Percentiles rank a stretch among this genome's conserved stretches.
These are phyloP conservation scores for Anthonomus grandis DNA, from an alignment of 1,140 invertebrate genomes.

Conservation along the genomic window DNA sequence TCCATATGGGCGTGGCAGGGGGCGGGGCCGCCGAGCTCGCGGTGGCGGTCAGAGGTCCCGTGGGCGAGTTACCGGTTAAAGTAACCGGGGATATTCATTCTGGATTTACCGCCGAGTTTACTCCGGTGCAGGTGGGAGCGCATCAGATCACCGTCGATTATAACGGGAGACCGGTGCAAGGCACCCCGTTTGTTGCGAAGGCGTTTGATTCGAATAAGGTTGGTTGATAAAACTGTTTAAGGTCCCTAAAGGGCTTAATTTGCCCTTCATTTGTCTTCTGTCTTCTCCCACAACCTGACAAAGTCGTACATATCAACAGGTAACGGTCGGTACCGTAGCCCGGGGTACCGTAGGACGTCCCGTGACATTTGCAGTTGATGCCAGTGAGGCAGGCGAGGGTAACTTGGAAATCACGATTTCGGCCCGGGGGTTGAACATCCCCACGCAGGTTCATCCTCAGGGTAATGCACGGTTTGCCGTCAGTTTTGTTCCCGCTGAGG, in stretches of 20 bases:
- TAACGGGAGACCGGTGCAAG: constrained; percentile 80
- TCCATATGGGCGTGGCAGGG: constrained; percentile 86
- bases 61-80: constrained; percentile 78
- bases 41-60: constrained; percentile 79
- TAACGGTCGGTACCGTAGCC: constrained; percentile 80
- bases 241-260: no score
- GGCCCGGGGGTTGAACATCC: constrained; percentile 88
- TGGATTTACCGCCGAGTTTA: constrained; percentile 88
- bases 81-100: constrained; percentile 84
- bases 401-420: constrained; percentile 97
- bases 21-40: constrained; percentile 82
- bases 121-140: constrained; percentile 82
- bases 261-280: no score
- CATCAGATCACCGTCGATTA: constrained; percentile 80
- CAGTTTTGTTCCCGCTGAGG: constrained; percentile 90
- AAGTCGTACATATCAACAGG: constrained; percentile 49
- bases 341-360: constrained; percentile 78
- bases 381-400: constrained; percentile 94
- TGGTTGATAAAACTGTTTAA: no score
- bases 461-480: constrained; percentile 88
- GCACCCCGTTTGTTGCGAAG: constrained; percentile 89
- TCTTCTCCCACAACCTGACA: no score
- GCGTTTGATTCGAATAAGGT: constrained; percentile 81
- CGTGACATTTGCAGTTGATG: constrained; percentile 93
- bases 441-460: constrained; percentile 95